Conservation (phyloP, 2,888 invertebrate genomes). For the Lapara coniferarum region DNA sequence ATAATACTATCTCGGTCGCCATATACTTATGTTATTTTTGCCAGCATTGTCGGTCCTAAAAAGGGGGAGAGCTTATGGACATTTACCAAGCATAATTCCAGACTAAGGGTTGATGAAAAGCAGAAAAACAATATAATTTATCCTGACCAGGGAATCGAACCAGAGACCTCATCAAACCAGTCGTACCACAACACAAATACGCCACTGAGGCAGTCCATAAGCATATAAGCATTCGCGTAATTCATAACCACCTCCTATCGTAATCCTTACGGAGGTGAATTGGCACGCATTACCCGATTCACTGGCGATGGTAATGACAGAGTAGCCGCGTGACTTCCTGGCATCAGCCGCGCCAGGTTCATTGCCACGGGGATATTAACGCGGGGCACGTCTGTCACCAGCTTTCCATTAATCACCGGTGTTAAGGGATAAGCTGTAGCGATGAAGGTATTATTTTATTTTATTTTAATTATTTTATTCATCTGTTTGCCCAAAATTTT, state of each 20-base stretch:
- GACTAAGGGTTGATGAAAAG: too few relatives aligned
- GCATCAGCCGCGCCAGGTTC: conserved; percentile 24
- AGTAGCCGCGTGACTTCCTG: conserved; percentile 22
- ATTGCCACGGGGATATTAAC: conserved; percentile 27
- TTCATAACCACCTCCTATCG: not conserved
- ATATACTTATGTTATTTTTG: too few relatives aligned
- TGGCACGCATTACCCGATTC: conserved; percentile 2
- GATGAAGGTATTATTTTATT: not conserved
- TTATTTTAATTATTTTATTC: too few relatives aligned
- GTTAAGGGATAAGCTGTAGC: conserved; percentile 7
- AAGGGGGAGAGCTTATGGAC: too few relatives aligned
- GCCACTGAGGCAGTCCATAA: not conserved
- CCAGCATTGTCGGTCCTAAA: too few relatives aligned
- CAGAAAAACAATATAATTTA: too few relatives aligned
- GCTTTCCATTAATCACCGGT: conserved; percentile 28
- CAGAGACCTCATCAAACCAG: too few relatives aligned
- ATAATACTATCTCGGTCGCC: too few relatives aligned
- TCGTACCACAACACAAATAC: too few relatives aligned
- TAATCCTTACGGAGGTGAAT: not conserved
- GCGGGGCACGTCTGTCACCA: conserved; percentile 22
- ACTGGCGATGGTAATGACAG: conserved; percentile 4
- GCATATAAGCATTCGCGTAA: not conserved
- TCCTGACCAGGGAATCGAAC: too few relatives aligned
- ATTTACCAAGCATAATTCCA: too few relatives aligned
- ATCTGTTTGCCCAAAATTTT: too few relatives aligned